Percentiles rank a stretch among this genome's conserved stretches.
phyloP scores from a whole-genome alignment of 2,113 vertebrate genomes.

The Podarcis cretensis region DNA sequence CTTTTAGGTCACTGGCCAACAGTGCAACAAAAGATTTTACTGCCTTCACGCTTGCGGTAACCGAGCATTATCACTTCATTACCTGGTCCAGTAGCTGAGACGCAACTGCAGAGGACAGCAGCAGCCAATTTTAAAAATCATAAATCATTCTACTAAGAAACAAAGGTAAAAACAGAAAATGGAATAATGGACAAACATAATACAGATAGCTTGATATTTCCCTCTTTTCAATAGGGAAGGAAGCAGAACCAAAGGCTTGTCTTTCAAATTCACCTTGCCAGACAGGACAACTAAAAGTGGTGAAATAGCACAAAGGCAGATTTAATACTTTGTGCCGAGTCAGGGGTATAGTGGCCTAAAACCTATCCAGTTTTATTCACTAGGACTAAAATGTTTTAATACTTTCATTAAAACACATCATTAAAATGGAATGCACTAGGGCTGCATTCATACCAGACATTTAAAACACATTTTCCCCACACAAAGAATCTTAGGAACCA shows the following conservation, averaged over 20 bases:
- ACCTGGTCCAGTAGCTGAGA: not conserved
- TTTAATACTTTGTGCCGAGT: slow-evolving; percentile 40
- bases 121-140: slow-evolving; percentile 34
- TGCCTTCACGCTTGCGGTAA: not conserved
- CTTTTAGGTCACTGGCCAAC: slow-evolving; percentile 28
- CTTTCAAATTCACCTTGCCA: slow-evolving; percentile 42
- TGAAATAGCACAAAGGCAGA: slow-evolving; percentile 34
- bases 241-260: slow-evolving; percentile 10
- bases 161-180: not conserved
- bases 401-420: not conserved
- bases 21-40: slow-evolving; percentile 27
- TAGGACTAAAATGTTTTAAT: not conserved
- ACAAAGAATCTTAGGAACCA: no score
- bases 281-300: slow-evolving; percentile 8
- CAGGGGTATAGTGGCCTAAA: not conserved
- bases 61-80: not conserved
- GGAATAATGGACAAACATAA: not conserved
- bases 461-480: no score
- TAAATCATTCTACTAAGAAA: not conserved
- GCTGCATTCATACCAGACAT: no score
- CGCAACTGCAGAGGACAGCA: not conserved
- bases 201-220: not conserved
- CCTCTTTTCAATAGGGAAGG: not conserved
- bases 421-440: not conserved
- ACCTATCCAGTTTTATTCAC: not conserved